Percentiles rank a stretch among this genome's conserved stretches.
Evolutionary conservation across 2,888 invertebrate genomes (phyloP).

Genomic region (Scaptodrosophila latifasciaeformis): DNA sequence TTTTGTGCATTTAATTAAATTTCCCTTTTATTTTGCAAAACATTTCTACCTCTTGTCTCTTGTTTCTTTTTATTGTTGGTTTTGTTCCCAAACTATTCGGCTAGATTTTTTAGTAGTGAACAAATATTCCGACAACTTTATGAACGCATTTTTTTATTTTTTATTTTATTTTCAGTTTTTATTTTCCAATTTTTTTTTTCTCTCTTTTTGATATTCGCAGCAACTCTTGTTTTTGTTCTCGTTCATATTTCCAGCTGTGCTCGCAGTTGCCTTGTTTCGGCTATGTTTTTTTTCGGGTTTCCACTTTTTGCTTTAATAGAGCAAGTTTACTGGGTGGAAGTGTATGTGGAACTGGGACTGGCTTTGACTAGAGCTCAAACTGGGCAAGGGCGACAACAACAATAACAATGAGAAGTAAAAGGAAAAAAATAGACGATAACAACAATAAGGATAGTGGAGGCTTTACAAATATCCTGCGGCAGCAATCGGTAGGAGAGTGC

Average conservation of each 20-base stretch:
- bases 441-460: no score
- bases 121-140: no score
- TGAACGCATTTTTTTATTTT: conserved; percentile 22
- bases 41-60: no score
- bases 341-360: conserved; percentile 9
- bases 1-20: conserved; percentile 54
- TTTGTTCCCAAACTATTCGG: no score
- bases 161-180: conserved; percentile 13
- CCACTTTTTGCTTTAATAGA: conserved; percentile 1
- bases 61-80: no score
- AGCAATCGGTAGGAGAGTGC: no score
- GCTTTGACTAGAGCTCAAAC: conserved; percentile 22
- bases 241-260: conserved; percentile 48
- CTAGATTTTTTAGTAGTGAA: no score
- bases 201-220: background rate
- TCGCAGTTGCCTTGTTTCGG: no score
- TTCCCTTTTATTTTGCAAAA: no score
- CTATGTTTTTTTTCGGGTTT: background rate
- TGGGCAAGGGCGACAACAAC: conserved; percentile 13
- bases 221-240: conserved; percentile 28
- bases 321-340: conserved; percentile 7
- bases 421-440: no score
- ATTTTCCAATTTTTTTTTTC: conserved; percentile 14
- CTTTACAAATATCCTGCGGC: conserved; percentile 57
- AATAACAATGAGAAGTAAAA: no score